A percentile compares a stretch with the other conserved stretches of the same genome.
Conservation (phyloP, 2,113 vertebrate species). For the Baryphthengus martii region DNA sequence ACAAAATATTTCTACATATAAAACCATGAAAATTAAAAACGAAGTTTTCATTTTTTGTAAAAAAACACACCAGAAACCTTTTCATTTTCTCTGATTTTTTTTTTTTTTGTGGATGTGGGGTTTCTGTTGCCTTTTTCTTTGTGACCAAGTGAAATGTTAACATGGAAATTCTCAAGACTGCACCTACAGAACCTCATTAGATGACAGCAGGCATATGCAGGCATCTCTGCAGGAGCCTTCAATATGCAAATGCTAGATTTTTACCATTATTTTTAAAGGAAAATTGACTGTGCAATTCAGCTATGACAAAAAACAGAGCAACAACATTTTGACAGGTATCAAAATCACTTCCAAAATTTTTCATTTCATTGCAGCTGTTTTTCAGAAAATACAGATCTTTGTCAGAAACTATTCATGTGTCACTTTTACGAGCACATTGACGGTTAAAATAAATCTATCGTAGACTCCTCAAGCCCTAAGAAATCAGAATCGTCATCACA, state of each 20-base stretch:
- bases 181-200: background rate
- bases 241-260: background rate
- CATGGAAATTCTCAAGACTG: background rate
- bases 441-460: background rate
- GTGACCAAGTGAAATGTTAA: accelerated
- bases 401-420: background rate
- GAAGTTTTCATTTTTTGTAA: background rate
- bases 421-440: background rate
- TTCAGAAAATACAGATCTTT: background rate
- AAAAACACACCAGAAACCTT: background rate
- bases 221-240: background rate
- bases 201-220: accelerated
- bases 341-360: background rate
- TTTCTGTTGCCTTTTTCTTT: background rate
- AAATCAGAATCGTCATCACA: background rate
- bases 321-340: background rate
- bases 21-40: no score
- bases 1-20: background rate
- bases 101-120: background rate
- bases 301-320: background rate
- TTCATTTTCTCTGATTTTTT: background rate
- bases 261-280: background rate
- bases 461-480: background rate
- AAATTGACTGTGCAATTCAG: background rate
- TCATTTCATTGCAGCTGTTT: background rate